These are phyloP conservation scores for Bolborhynchus lineola DNA, from an alignment of 2,113 vertebrate species.

Conservation along the genomic window DNA sequence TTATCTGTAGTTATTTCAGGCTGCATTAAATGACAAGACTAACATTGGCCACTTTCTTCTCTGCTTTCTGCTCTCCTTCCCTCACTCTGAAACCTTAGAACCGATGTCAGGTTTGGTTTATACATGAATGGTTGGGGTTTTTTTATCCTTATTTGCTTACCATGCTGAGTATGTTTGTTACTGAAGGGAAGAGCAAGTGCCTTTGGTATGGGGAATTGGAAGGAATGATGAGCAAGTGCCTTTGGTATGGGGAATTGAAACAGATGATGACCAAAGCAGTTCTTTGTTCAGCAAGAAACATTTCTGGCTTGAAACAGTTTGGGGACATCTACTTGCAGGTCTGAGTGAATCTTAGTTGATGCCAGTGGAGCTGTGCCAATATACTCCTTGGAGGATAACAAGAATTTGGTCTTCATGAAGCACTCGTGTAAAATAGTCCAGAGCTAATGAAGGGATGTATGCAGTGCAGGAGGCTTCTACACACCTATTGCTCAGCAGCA, in stretches of 20 bases:
- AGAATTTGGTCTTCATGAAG: neutral
- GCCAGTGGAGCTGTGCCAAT: neutral
- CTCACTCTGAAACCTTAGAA: neutral
- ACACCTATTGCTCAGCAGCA: neutral
- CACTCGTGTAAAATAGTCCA: neutral
- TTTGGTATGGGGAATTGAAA: neutral
- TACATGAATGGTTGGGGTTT: neutral
- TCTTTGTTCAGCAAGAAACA: neutral
- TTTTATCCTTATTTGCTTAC: neutral
- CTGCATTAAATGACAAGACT: neutral
- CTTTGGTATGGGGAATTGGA: neutral
- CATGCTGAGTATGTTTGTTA: neutral
- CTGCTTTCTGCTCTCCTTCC: neutral
- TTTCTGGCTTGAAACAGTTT: neutral
- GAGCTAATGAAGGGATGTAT: neutral
- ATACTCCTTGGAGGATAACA: neutral
- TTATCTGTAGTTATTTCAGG: neutral
- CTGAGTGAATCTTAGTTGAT: neutral
- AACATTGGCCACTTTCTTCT: neutral
- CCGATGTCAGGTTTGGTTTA: neutral
- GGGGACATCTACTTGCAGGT: neutral
- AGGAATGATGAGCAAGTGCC: neutral
- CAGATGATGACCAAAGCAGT: neutral
- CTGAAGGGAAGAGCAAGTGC: neutral
- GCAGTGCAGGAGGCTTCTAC: neutral